Percentiles rank a stretch among this genome's conserved stretches.
phyloP scores from a whole-genome alignment of 2,888 invertebrate genomes.

The Yponomeuta malinellus region DNA sequence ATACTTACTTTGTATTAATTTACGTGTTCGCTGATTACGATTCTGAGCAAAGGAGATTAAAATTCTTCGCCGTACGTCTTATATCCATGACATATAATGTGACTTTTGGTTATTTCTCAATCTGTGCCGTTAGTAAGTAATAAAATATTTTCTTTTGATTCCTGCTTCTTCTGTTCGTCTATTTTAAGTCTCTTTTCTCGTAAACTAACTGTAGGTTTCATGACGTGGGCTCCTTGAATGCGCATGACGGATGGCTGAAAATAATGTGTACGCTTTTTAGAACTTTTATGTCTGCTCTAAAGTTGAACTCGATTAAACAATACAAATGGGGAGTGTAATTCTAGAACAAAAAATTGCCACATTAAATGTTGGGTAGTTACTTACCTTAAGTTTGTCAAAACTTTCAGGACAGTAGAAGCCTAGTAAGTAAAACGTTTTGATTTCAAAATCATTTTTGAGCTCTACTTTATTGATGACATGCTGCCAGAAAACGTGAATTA shows the following conservation, averaged over 20 bases:
- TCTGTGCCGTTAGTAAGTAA: neutral
- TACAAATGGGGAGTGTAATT: too few relatives aligned
- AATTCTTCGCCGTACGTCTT: neutral
- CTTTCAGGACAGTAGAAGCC: too few relatives aligned
- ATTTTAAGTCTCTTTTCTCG: constrained; percentile 1
- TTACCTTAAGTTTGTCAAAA: too few relatives aligned
- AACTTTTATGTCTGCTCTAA: neutral
- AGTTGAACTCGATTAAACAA: too few relatives aligned
- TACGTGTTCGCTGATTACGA: too few relatives aligned
- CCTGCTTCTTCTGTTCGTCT: neutral
- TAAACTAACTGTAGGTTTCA: neutral
- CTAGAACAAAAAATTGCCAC: too few relatives aligned
- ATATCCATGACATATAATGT: neutral
- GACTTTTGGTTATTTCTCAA: neutral
- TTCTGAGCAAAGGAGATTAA: neutral
- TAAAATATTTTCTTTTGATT: constrained; percentile 6
- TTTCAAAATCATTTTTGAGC: too few relatives aligned
- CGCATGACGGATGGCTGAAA: neutral
- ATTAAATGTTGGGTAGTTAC: too few relatives aligned
- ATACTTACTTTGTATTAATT: too few relatives aligned
- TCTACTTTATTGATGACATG: too few relatives aligned
- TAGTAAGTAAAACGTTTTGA: too few relatives aligned
- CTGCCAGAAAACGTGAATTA: too few relatives aligned
- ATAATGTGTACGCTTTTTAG: neutral
- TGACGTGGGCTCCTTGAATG: neutral